Conservation (phyloP, 2,888 invertebrate species). For the Geotrupes spiniger region DNA sequence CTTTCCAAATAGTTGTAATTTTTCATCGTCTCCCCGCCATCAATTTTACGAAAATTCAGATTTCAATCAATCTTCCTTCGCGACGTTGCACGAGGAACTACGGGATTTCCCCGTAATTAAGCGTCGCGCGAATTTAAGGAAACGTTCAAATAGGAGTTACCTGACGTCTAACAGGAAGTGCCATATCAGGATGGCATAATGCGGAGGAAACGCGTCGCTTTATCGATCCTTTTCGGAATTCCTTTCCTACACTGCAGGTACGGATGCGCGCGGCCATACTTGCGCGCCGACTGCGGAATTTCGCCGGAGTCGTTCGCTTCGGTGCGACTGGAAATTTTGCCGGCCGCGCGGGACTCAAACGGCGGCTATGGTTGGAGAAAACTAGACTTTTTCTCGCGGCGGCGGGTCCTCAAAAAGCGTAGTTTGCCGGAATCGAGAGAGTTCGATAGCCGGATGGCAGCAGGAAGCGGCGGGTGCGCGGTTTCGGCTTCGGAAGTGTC, state of each 20-base stretch:
- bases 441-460: conserved; percentile 34
- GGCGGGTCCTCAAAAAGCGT: conserved; percentile 36
- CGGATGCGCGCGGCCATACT: too few species aligned
- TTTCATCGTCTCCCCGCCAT: too few species aligned
- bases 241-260: too few species aligned
- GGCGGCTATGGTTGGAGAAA: conserved; percentile 1
- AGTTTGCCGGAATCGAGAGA: conserved; percentile 41
- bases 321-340: too few species aligned
- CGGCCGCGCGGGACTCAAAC: too few species aligned
- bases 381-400: conserved; percentile 34
- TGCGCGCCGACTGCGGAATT: too few species aligned
- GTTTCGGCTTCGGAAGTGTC: conserved; percentile 23
- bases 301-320: conserved; percentile 1
- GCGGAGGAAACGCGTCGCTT: conserved; percentile 7
- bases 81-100: too few species aligned
- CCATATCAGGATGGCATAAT: conserved; percentile 38
- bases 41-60: too few species aligned
- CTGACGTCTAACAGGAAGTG: conserved; percentile 45
- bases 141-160: conserved; percentile 29
- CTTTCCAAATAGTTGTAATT: too few species aligned
- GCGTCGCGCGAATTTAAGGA: background rate
- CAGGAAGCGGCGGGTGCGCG: conserved; percentile 23
- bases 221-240: too few species aligned
- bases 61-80: too few species aligned
- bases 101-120: too few species aligned